phyloP scores from a whole-genome alignment of 92 coral and sea anemone genomes.

The Bergia puertoricense region DNA sequence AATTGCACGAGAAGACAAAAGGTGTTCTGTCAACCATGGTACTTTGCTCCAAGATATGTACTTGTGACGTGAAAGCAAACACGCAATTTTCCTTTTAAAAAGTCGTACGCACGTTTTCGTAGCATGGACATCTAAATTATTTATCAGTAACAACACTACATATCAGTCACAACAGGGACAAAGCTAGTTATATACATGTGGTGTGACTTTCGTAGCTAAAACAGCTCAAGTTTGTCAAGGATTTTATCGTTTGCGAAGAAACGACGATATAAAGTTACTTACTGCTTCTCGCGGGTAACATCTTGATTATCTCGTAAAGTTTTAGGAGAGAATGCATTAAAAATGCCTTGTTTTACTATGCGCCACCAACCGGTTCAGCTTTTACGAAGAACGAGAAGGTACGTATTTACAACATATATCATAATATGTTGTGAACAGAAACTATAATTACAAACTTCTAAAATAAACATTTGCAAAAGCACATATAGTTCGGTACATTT shows the following conservation, averaged over 20 bases:
- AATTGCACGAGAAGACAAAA: constrained; percentile 9
- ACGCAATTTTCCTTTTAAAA: constrained; percentile 15
- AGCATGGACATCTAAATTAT: background rate
- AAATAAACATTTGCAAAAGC: too few relatives aligned
- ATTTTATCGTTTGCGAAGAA: too few relatives aligned
- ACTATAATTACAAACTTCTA: background rate
- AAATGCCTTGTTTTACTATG: constrained; percentile 1
- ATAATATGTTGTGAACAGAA: background rate
- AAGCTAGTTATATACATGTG: too few relatives aligned
- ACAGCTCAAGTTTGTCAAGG: too few relatives aligned
- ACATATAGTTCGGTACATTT: too few relatives aligned
- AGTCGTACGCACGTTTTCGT: background rate
- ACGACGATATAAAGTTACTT: background rate
- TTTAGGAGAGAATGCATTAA: too few relatives aligned
- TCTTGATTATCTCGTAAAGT: background rate
- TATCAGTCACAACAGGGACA: background rate
- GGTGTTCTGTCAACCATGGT: background rate
- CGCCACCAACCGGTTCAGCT: background rate
- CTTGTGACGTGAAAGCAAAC: background rate
- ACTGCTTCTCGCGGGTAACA: background rate
- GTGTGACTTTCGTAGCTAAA: too few relatives aligned
- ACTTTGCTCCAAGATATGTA: background rate
- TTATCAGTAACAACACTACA: background rate
- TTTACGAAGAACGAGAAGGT: background rate
- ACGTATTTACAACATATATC: background rate